These are phyloP conservation scores for Pelagia noctiluca DNA, from an alignment of 30 jellyfish, hydroid and myxozoan genomes.

Conservation along the genomic window DNA sequence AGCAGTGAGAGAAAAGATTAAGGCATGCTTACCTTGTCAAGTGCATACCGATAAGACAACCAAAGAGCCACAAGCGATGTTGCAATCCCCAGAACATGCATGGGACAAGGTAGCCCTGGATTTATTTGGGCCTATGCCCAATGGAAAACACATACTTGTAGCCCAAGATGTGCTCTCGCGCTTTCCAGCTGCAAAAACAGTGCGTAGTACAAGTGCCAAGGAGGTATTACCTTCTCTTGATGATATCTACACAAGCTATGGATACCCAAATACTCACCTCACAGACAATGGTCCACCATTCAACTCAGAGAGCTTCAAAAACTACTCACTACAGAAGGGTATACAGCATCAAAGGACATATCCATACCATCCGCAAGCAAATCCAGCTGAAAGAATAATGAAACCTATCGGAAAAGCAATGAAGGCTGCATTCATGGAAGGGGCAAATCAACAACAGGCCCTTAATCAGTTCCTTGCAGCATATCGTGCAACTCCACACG, in stretches of 20 bases:
- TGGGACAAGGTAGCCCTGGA: constrained; percentile 70
- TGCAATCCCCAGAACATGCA: constrained; percentile 29
- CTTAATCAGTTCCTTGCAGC: constrained; percentile 25
- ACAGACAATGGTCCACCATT: constrained; percentile 73
- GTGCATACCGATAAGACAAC: constrained; percentile 48
- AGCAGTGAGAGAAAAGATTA: constrained; percentile 7
- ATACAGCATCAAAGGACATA: not conserved
- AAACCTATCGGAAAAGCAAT: constrained; percentile 61
- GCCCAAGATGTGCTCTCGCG: constrained; percentile 51
- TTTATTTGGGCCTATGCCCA: constrained; percentile 74
- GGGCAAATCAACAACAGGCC: constrained; percentile 26
- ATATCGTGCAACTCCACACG: constrained; percentile 61
- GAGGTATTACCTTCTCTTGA: constrained; percentile 44
- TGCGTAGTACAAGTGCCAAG: constrained; percentile 46
- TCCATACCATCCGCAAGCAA: constrained; percentile 59
- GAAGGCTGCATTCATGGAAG: constrained; percentile 34
- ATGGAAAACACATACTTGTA: constrained; percentile 50
- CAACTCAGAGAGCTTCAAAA: not conserved
- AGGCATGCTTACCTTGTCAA: constrained; percentile 60
- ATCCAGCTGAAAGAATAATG: constrained; percentile 73
- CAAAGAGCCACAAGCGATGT: constrained; percentile 57
- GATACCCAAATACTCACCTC: constrained; percentile 46
- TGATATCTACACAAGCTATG: constrained; percentile 43
- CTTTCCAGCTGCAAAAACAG: constrained; percentile 63
- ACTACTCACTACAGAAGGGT: constrained; percentile 1